Percentiles rank a stretch among this genome's conserved stretches.
Evolutionary conservation across 2,113 vertebrate species (phyloP).

Genomic region (Strix aluco): DNA sequence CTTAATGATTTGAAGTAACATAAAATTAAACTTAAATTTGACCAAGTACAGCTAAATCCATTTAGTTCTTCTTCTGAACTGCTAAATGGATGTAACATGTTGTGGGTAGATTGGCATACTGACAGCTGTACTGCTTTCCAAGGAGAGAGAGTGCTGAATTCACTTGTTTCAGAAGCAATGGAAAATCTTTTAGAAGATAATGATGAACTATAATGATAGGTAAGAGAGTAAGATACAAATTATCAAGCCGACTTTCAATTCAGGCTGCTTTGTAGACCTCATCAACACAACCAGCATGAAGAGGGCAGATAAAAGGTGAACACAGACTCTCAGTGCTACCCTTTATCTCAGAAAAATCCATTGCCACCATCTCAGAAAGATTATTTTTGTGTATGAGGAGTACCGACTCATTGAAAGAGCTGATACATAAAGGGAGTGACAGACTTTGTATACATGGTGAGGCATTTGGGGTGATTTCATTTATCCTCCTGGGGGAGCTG

Average conservation of each 20-base stretch:
- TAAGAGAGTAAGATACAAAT: conserved; percentile 46
- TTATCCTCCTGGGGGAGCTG: not conserved
- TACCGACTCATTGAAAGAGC: not conserved
- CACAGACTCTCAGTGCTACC: not conserved
- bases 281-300: not conserved
- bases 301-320: conserved; percentile 43
- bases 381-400: conserved; percentile 41
- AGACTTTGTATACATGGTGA: not conserved
- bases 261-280: conserved; percentile 10
- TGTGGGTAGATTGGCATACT: conserved; percentile 4
- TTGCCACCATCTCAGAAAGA: conserved; percentile 5
- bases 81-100: not conserved
- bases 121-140: not conserved
- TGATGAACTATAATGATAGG: conserved; percentile 34
- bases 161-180: conserved; percentile 33
- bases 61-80: conserved; percentile 4
- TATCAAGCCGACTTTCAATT: conserved; percentile 27
- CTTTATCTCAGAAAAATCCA: conserved; percentile 37
- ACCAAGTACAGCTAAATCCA: conserved; percentile 15
- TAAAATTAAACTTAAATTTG: conserved; percentile 5
- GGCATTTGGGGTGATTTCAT: not conserved
- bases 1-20: not conserved
- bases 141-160: not conserved
- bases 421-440: not conserved
- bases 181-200: conserved; percentile 46